Evolutionary conservation across 2,888 invertebrate species (phyloP).

Genomic region (Himalopsyche japonica): DNA sequence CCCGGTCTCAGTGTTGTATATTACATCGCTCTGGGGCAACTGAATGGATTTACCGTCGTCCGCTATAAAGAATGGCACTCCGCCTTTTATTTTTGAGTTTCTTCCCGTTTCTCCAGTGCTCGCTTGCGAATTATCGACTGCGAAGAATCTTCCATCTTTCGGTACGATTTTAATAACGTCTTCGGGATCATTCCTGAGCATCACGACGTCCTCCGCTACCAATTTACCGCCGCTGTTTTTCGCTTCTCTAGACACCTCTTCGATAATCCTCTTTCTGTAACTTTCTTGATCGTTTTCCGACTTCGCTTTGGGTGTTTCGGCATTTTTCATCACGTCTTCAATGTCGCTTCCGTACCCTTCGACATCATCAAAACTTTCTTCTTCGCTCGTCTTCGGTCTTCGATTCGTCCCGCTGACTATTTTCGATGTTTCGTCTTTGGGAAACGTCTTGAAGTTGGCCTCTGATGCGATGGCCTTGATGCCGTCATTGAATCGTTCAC

Average conservation of each 20-base stretch:
- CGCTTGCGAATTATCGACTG: constrained; percentile 15
- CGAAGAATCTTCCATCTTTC: constrained; percentile 23
- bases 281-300: neutral
- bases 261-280: neutral
- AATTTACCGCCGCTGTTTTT: neutral
- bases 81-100: constrained; percentile 24
- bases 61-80: constrained; percentile 28
- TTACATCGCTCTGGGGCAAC: constrained; percentile 34
- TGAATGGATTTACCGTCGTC: constrained; percentile 33
- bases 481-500: neutral
- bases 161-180: neutral
- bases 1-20: constrained; percentile 33
- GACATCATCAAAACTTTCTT: neutral
- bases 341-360: neutral
- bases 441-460: neutral
- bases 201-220: neutral
- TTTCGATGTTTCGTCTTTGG: neutral
- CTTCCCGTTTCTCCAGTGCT: constrained; percentile 9
- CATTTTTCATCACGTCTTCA: neutral
- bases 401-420: no score
- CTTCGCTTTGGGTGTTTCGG: neutral
- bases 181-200: neutral
- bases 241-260: neutral
- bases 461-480: neutral
- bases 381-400: neutral